Conservation (phyloP, 1,140 invertebrate genomes). For the Polyergus mexicanus region DNA sequence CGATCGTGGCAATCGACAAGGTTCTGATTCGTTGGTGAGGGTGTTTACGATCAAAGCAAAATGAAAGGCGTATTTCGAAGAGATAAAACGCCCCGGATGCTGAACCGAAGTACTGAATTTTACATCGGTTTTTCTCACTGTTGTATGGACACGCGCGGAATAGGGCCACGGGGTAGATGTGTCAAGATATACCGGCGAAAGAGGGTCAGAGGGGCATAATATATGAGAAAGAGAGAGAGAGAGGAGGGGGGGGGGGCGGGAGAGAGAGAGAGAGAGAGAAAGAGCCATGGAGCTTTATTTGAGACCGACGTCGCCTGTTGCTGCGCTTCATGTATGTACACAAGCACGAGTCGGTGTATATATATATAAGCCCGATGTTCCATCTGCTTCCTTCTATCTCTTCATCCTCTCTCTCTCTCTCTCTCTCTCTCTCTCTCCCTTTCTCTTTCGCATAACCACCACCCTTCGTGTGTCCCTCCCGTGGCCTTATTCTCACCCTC, state of each 20-base stretch:
- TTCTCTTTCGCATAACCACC: neutral
- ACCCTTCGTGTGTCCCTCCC: neutral
- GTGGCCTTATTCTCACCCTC: constrained; percentile 46
- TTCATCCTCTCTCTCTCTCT: neutral
- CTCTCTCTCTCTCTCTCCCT: neutral
- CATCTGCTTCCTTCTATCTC: neutral
- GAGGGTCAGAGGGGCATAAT: neutral
- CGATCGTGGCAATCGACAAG: neutral
- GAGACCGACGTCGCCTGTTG: constrained; percentile 42
- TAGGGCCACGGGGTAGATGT: constrained; percentile 24
- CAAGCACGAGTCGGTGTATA: neutral
- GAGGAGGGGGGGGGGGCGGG: neutral
- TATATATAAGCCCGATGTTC: neutral
- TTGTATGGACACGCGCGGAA: constrained; percentile 31
- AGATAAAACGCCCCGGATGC: constrained; percentile 15
- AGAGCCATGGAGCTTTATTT: neutral
- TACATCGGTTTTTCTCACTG: neutral
- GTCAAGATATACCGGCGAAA: constrained; percentile 12
- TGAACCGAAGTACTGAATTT: constrained; percentile 31
- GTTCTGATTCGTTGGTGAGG: neutral
- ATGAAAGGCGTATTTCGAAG: neutral
- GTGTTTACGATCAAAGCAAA: neutral
- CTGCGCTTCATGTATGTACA: constrained; percentile 26
- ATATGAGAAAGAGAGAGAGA: neutral
- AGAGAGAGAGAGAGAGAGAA: neutral